Conservation (phyloP, 1,140 invertebrate species). For the Sitophilus oryzae region DNA sequence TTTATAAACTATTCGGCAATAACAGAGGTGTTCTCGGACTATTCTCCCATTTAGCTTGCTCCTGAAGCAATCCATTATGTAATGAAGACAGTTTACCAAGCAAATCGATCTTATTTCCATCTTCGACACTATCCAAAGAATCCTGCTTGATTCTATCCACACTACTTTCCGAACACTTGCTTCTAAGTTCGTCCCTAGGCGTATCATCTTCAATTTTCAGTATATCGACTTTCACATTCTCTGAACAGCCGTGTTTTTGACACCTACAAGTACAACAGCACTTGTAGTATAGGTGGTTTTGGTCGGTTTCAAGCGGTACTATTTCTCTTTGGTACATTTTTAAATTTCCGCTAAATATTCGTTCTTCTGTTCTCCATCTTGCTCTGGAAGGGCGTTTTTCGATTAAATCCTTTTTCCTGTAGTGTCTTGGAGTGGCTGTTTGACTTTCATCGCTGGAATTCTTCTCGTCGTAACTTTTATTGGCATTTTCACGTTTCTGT, state of each 20-base stretch:
- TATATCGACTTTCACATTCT: conserved; percentile 33
- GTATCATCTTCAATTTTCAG: conserved; percentile 37
- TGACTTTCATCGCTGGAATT: conserved; percentile 56
- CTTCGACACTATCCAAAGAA: conserved; percentile 4
- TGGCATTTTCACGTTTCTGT: conserved; percentile 46
- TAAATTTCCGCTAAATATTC: conserved; percentile 34
- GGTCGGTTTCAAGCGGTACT: conserved; percentile 38
- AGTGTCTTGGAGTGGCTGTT: conserved; percentile 45
- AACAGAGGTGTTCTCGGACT: conserved; percentile 45
- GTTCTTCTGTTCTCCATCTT: conserved; percentile 38
- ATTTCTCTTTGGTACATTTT: conserved; percentile 42
- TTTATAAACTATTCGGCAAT: conserved; percentile 11
- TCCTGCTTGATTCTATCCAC: conserved; percentile 8
- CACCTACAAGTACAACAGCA: conserved; percentile 39
- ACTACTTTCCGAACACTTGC: background rate
- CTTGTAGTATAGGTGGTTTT: conserved; percentile 38
- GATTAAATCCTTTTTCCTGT: conserved; percentile 33
- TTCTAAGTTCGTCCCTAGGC: conserved; percentile 18
- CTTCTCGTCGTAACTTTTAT: conserved; percentile 39
- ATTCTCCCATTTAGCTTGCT: conserved; percentile 38
- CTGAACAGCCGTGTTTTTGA: conserved; percentile 16
- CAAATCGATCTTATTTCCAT: conserved; percentile 12
- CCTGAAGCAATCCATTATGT: conserved; percentile 34
- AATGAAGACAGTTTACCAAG: conserved; percentile 30
- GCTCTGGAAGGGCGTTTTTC: conserved; percentile 34